Base-by-base conservation (phyloP, 2,888 invertebrate genomes). In the Lithosia quadra region DNA sequence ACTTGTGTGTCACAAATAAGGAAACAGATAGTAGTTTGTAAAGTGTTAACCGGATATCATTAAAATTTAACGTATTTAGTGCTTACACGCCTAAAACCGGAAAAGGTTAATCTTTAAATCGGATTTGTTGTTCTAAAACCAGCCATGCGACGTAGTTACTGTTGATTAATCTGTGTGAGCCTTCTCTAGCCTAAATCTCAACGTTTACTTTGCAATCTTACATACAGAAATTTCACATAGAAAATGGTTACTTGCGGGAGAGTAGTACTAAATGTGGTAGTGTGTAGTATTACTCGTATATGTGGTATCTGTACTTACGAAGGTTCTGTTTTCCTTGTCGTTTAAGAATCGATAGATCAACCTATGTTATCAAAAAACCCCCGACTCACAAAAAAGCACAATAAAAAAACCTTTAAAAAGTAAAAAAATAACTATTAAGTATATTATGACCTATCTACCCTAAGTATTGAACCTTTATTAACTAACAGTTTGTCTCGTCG, bases 61-160 rank as follows among this genome's bases (percentile, higher is more conserved):
- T 49, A 49, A 43, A 49, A 49, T 49, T 49, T 49, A 49, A 49
- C 49, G 49, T 49, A 49, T 49, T 49, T n/a, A 49, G 49, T n/a
- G n/a, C 49, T 49, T n/a, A 49, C n/a, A 49, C n/a, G 49, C 2
- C n/a, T n/a, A 49, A n/a, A 0, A 49, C 49, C 49, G 49, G 49
- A 49, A 49, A 49, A 49, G 49, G 49, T 49, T 49, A 49, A 49
- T 49, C 49, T 49, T 49, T 56, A 56, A 22, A 56, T 22, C 21
- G 21, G 24, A 56, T 56, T 22, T 24, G 24, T 56, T 56, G 22
- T 56, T 24, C 24, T 13, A 56, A 55, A 55, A 56, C 22, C 55
- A 49, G 49, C 49, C n/a, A 49, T 49, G 49, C 49, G 49, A 49
- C 49, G 49, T 49, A 2, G 49, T 49, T 43, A 24, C 62, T 24